Percentiles rank a stretch among this genome's conserved stretches.
Conservation (phyloP, 2,113 vertebrate genomes). For the Labeo rohita region DNA sequence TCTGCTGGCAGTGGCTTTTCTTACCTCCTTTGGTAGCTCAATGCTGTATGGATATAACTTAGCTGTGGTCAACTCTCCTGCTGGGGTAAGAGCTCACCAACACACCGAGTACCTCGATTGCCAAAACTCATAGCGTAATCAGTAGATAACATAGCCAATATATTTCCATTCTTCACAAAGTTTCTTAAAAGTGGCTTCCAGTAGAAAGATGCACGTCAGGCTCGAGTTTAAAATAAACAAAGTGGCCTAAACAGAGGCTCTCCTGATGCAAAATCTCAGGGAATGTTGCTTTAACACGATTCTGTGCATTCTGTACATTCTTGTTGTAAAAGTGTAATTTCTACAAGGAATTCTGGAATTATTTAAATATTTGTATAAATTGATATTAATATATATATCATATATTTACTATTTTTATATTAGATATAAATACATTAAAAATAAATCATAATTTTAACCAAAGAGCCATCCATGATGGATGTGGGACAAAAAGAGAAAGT, state of each 20-base stretch:
- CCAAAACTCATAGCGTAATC: not conserved
- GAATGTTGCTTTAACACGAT: constrained; percentile 39
- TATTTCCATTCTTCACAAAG: not conserved
- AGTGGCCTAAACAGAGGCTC: constrained; percentile 33
- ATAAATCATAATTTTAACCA: not conserved
- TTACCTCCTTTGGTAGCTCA: constrained; percentile 91
- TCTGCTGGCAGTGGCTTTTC: constrained; percentile 81
- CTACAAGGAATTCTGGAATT: constrained; percentile 23
- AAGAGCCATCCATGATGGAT: not conserved
- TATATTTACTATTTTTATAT: not conserved
- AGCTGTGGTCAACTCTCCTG: constrained; percentile 89
- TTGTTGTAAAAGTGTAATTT: not conserved
- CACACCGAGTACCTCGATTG: not conserved
- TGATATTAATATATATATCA: not conserved
- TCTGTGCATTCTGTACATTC: constrained; percentile 32
- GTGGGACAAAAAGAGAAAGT: not conserved
- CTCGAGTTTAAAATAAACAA: not conserved
- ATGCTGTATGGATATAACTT: constrained; percentile 94
- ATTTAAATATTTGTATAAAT: not conserved
- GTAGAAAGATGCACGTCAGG: not conserved
- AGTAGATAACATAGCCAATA: not conserved
- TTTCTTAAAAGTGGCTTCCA: not conserved
- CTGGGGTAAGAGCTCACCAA: constrained; percentile 75
- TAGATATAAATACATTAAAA: not conserved
- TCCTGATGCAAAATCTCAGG: constrained; percentile 14